phyloP scores from a whole-genome alignment of 2,113 vertebrate species.

The Dipodomys spectabilis region DNA sequence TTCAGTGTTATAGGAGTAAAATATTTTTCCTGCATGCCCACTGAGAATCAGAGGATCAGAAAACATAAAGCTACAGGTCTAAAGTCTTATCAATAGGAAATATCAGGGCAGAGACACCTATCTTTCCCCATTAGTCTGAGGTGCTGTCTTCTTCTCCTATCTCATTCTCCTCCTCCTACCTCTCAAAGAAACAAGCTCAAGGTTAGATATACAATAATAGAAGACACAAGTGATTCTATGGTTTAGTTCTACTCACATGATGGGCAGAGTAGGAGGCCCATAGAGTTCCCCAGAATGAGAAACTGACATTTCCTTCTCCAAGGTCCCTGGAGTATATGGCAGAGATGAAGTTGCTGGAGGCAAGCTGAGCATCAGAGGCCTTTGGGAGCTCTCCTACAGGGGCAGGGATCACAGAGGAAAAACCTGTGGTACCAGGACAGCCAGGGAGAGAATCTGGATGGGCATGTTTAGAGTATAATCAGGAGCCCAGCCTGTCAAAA shows the following conservation, averaged over 20 bases:
- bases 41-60: not conserved
- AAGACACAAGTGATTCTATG: not conserved
- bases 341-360: not conserved
- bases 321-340: not conserved
- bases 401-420: not conserved
- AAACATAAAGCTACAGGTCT: not conserved
- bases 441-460: not conserved
- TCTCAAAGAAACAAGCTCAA: not conserved
- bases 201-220: not conserved
- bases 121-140: not conserved
- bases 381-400: slow-evolving; percentile 40
- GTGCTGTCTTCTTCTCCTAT: not conserved
- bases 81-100: not conserved
- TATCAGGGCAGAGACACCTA: not conserved
- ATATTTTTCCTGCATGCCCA: not conserved
- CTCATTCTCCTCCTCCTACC: not conserved
- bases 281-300: not conserved
- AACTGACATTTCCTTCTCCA: slow-evolving; percentile 2
- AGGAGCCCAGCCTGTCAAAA: not conserved
- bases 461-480: not conserved
- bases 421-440: not conserved
- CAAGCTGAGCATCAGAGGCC: not conserved
- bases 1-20: not conserved
- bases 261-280: not conserved
- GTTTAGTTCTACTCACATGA: slow-evolving; percentile 44